Evolutionary conservation across 2,797 vertebrate genomes (phyloP).

Genomic region (Macropus fuliginosus): DNA sequence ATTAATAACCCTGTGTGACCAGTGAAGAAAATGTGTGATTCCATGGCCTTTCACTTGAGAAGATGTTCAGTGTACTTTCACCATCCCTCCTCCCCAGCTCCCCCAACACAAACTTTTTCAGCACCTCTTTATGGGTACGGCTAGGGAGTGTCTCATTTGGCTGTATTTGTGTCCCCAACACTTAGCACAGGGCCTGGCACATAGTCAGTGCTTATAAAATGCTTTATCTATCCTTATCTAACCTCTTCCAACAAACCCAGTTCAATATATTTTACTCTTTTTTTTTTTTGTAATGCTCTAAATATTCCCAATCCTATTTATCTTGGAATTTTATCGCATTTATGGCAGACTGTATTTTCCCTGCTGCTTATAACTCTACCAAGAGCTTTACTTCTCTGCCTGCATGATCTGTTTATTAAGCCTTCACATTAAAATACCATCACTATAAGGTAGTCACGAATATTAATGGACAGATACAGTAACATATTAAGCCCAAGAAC

Average conservation of each 20-base stretch:
- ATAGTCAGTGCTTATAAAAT: neutral
- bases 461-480: slow-evolving; percentile 11
- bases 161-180: neutral
- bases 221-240: neutral
- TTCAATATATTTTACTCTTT: neutral
- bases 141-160: neutral
- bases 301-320: neutral
- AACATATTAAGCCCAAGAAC: slow-evolving; percentile 38
- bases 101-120: neutral
- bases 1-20: neutral
- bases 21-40: neutral
- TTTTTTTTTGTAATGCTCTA: slow-evolving; percentile 7
- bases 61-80: neutral
- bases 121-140: neutral
- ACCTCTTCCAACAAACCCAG: neutral
- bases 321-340: neutral
- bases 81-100: neutral
- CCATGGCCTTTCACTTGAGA: neutral
- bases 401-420: neutral
- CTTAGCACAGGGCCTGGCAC: neutral
- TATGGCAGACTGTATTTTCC: neutral
- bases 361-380: neutral
- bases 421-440: neutral
- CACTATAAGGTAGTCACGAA: neutral
- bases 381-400: neutral